Evolutionary conservation across 2,888 invertebrate genomes (phyloP), one percentile per base, ranked within the genome.

Genomic region (Agrotis segetum): DNA sequence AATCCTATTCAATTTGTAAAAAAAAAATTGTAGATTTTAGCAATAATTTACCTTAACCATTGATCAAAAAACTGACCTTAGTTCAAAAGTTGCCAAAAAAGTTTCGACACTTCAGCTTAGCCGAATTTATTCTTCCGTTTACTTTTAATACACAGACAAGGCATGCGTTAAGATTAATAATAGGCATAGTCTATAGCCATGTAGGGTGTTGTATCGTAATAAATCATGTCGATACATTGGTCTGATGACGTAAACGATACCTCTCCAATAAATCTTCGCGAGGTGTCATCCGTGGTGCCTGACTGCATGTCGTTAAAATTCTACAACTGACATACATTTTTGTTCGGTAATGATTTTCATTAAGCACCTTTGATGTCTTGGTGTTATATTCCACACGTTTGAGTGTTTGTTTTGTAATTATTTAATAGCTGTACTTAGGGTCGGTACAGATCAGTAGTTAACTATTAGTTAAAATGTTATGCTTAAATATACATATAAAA

Each of bases 181-280:
- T 77, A 82, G 53, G 61, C 68, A 63, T 66, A 66, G 58, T 61
- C 70, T 44, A 71, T 52, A 66, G 68, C 79, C 75, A 70, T 71
- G 85, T 75, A 82, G 71, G 80, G 76, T 85, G 77, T 83, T 77
- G 83, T 77, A 77, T 76, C 61, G 81, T 61, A 68, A 87, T 85
- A 85, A 85, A 85, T 85, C 85, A 85, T 77, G 81, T 79, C 74
- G 71, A 50, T 67, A 71, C 66, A 77, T 83, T 78, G 87, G 71
- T 69, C 67, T 77, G 77, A 65, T 87, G 85, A 85, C 81, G 87
- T 85, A 79, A 79, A 64, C 76, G 81, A 79, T 76, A 71, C 64
- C 60, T 77, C 76, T 72, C 76, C 64, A 79, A 85, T 85, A 85
- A 85, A 85, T 83, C 79, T 72, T 70, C 44, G 44, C 74, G 59